Percentiles rank a stretch among this genome's conserved stretches.
Conservation (phyloP, 2,888 invertebrate species). For the Cyclophora albipunctata region DNA sequence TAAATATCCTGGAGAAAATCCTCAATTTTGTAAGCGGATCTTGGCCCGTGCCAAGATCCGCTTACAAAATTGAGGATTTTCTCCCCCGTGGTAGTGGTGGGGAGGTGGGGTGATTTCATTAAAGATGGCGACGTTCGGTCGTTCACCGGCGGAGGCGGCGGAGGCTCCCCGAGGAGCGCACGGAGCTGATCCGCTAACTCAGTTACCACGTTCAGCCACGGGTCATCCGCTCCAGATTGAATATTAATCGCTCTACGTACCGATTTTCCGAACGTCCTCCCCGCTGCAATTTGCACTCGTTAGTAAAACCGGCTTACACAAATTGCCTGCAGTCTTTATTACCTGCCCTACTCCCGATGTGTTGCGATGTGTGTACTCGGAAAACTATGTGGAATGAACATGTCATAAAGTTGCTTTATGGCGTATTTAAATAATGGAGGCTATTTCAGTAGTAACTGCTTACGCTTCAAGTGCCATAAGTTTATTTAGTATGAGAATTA, state of each 20-base stretch:
- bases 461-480: too few species aligned
- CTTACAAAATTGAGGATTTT: too few species aligned
- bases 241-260: slow-evolving; percentile 3
- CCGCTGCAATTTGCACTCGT: neutral
- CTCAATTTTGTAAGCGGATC: too few species aligned
- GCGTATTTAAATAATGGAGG: too few species aligned
- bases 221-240: slow-evolving; percentile 5
- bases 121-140: slow-evolving; percentile 27
- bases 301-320: neutral
- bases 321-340: neutral
- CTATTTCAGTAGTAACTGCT: too few species aligned
- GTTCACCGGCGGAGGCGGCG: slow-evolving; percentile 18
- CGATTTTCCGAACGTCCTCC: neutral
- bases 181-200: slow-evolving; percentile 5
- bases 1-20: too few species aligned
- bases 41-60: too few species aligned
- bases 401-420: slow-evolving; percentile 2
- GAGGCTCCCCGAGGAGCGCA: slow-evolving; percentile 3
- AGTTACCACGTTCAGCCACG: slow-evolving; percentile 5
- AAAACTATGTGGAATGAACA: neutral
- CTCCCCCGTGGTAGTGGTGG: slow-evolving; percentile 1
- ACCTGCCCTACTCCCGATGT: too few species aligned
- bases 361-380: too few species aligned
- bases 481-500: too few species aligned
- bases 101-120: slow-evolving; percentile 20